Base-by-base conservation (phyloP, 2,888 invertebrate genomes). In the Anthrax anthrax region DNA sequence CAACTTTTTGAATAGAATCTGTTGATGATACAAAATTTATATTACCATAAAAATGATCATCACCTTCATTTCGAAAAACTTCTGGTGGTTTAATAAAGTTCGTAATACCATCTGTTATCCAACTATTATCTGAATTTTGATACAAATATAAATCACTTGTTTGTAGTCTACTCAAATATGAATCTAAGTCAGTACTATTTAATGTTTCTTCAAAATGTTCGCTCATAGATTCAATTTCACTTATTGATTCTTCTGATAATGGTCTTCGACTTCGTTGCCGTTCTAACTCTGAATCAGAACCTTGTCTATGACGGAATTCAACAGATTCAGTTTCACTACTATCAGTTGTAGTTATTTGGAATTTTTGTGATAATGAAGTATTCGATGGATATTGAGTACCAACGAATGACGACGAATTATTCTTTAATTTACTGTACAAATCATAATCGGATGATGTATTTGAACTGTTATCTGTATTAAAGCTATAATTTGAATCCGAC, bases 211-310 rank as follows among this genome's bases (percentile, higher is more conserved):
- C 73, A 44, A 73, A 72, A 54, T 72, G 70, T 47, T 72, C 72
- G 54, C 71, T 70, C 18, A 77, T 65, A 13, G 77, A 75, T 48
- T 77, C 77, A 39, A 82, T 69, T 60, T 83, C 80, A 58, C 80
- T 81, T 8, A 67, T 65, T 38, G 81, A 82, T 55, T 85, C 81
- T 58, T 83, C 82, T 18, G 84, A 84, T 4, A 86, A 72, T 0
- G 85, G 84, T 53, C 84, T 70, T 43, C 85, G 71, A 57, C 82
- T 85, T 38, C 81, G 63, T 55, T 77, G 74, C 23, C 74, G 70
- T 56, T 79, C 77, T 37, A 76, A 55, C 2, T 71, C 71, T 50
- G 76, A 74, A 53, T 70, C 71, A 9, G 67, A 64, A 14, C 61
- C 58, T 29, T 61, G 61, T 4, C 57, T 54, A 52, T 69, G 70